A percentile compares a stretch with the other conserved stretches of the same genome.
Evolutionary conservation across 2,113 vertebrate species (phyloP).

Genomic region (Trematomus loennbergii): DNA sequence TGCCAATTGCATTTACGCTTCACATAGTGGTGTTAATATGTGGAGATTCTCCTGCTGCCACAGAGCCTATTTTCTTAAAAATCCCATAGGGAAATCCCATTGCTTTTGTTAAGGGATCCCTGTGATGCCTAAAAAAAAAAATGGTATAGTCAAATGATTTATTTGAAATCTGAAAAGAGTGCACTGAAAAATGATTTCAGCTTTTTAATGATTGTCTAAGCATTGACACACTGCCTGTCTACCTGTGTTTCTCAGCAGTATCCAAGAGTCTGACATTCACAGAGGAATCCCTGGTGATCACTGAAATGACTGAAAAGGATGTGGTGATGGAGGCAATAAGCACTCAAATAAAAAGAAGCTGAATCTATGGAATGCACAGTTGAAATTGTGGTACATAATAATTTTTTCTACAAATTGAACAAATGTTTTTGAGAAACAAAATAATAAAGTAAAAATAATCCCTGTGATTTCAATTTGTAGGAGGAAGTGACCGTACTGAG

Average conservation of each 20-base stretch:
- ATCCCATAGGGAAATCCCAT: no score
- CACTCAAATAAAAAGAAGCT: conserved; percentile 19
- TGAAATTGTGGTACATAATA: conserved; percentile 62
- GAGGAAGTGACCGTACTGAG: conserved; percentile 60
- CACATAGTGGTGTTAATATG: no score
- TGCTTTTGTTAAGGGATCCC: no score
- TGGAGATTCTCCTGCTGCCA: no score
- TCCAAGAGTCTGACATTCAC: conserved; percentile 47
- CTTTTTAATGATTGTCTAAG: no score
- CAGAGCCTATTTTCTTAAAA: no score
- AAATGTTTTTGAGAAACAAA: neutral
- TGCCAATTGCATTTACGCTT: no score
- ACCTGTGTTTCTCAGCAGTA: conserved; percentile 33
- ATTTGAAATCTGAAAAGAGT: neutral
- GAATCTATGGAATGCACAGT: conserved; percentile 39
- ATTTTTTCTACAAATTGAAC: neutral
- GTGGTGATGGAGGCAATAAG: conserved; percentile 25
- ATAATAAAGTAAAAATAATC: neutral
- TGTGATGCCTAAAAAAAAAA: no score
- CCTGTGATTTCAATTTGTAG: conserved; percentile 42
- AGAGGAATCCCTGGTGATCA: conserved; percentile 38
- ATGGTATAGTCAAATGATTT: neutral
- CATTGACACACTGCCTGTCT: conserved; percentile 5
- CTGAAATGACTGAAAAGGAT: conserved; percentile 33
- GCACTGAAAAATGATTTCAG: neutral